These are phyloP conservation scores for Bacillus rossius DNA, from an alignment of 1,140 invertebrate genomes.

Conservation along the genomic window DNA sequence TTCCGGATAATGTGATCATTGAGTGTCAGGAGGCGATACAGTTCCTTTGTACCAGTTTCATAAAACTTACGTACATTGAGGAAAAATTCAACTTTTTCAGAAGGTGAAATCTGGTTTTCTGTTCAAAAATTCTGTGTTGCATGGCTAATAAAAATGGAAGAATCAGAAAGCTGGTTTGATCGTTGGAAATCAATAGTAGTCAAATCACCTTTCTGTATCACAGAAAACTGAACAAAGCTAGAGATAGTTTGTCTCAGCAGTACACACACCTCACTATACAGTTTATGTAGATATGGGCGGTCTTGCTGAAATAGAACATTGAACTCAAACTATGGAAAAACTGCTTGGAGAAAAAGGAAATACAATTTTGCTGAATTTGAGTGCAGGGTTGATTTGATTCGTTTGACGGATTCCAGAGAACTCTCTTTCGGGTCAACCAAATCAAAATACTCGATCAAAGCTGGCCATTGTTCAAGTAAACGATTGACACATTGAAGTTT, in stretches of 20 bases:
- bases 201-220: background rate
- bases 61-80: background rate
- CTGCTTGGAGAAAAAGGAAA: slow-evolving; percentile 2
- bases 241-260: background rate
- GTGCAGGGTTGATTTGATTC: background rate
- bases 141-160: background rate
- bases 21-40: background rate
- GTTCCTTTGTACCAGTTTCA: background rate
- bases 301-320: background rate
- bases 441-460: slow-evolving; percentile 3
- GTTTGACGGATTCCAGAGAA: background rate
- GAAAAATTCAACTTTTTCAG: slow-evolving; percentile 3
- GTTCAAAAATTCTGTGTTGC: background rate
- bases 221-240: background rate
- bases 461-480: slow-evolving; percentile 4
- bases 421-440: background rate
- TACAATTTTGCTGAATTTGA: background rate
- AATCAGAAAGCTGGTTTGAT: background rate
- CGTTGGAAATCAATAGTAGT: background rate
- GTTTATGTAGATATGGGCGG: background rate
- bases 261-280: background rate
- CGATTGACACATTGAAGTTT: slow-evolving; percentile 5
- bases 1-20: background rate
- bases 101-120: background rate
- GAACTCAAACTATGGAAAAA: background rate